phyloP scores from a whole-genome alignment of 2,888 invertebrate genomes.

The Chydorus sphaericus region DNA sequence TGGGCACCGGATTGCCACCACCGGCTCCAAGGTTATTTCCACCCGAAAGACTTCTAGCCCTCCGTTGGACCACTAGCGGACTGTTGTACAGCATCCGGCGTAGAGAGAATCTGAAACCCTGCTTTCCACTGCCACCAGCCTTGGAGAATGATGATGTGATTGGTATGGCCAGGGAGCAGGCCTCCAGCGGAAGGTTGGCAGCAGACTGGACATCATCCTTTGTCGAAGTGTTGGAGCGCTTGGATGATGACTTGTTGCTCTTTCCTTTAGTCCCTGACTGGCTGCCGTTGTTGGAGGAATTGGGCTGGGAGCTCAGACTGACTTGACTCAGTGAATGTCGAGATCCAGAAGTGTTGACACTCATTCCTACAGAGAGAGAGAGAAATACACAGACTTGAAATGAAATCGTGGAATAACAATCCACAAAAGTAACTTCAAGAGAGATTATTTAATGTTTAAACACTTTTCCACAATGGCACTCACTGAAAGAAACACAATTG shows the following conservation, averaged over 20 bases:
- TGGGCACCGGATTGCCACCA: background rate
- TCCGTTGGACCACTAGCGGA: conserved; percentile 49
- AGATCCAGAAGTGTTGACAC: too few relatives aligned
- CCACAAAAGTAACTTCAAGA: too few relatives aligned
- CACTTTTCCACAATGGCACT: too few relatives aligned
- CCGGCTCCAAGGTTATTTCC: background rate
- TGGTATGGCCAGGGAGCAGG: conserved; percentile 4
- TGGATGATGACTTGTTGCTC: too few relatives aligned
- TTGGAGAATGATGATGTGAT: conserved; percentile 5
- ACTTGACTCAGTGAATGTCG: too few relatives aligned
- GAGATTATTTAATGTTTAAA: too few relatives aligned
- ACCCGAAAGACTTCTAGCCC: conserved; percentile 33
- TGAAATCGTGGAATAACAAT: too few relatives aligned
- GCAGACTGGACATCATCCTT: too few relatives aligned
- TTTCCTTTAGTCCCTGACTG: conserved; percentile 5
- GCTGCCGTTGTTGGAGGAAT: background rate
- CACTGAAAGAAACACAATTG: too few relatives aligned
- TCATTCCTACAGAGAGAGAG: too few relatives aligned
- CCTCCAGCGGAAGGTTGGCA: background rate
- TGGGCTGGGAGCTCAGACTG: background rate
- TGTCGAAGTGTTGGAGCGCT: too few relatives aligned
- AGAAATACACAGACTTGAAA: too few relatives aligned
- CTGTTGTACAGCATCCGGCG: conserved; percentile 53
- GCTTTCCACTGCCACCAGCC: conserved; percentile 1
- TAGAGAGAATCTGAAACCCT: conserved; percentile 41